A percentile compares a stretch with the other conserved stretches of the same genome.
These are phyloP conservation scores for Pyrocoelia pectoralis DNA, from an alignment of 2,888 invertebrate species.

Conservation along the genomic window DNA sequence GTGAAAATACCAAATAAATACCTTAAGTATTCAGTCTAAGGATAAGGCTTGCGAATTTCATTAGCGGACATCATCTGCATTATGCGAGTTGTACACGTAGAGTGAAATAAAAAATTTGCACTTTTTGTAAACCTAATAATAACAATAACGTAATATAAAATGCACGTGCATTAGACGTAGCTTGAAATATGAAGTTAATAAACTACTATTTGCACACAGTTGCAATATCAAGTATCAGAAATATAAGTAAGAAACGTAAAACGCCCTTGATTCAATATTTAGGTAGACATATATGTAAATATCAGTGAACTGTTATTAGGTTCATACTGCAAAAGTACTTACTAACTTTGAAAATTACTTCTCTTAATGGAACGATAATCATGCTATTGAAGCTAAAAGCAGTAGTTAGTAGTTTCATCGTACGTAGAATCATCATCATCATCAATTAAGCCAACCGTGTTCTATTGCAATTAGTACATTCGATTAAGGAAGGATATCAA, in stretches of 20 bases:
- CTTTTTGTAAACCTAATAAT: no score
- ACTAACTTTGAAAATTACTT: conserved; percentile 1
- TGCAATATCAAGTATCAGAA: not conserved
- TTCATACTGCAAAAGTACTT: not conserved
- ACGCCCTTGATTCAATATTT: not conserved
- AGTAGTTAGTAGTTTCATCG: not conserved
- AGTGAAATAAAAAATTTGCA: no score
- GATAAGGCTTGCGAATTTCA: no score
- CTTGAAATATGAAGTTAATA: no score
- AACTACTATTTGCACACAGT: not conserved
- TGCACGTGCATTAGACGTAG: no score
- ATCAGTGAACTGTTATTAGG: not conserved
- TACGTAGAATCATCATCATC: not conserved
- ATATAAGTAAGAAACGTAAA: not conserved
- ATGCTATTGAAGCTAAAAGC: not conserved
- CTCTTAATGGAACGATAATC: not conserved
- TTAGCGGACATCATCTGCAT: no score
- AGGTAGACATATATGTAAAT: not conserved
- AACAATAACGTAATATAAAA: no score
- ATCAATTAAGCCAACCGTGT: conserved; percentile 1
- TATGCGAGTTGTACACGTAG: no score
- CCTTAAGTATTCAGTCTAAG: no score
- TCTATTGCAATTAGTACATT: not conserved
- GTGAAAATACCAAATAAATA: no score
- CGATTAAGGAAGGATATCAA: not conserved